A percentile compares a stretch with the other conserved stretches of the same genome.
Conservation (phyloP, 2,113 vertebrate genomes). For the Otocyon megalotis region DNA sequence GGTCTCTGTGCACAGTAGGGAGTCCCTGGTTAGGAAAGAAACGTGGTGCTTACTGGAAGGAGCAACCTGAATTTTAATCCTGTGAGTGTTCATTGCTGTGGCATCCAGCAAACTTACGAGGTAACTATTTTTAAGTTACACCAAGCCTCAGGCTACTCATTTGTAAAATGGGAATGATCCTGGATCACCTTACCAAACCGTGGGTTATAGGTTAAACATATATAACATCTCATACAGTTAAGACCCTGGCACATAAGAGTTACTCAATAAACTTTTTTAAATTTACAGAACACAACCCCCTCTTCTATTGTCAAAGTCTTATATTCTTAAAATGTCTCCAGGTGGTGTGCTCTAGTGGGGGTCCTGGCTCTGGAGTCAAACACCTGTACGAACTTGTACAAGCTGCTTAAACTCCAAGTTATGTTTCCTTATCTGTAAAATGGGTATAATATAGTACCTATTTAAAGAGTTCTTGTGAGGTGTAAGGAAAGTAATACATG, state of each 20-base stretch:
- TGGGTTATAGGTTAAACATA: neutral
- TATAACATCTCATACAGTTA: neutral
- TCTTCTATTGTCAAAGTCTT: neutral
- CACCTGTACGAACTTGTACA: neutral
- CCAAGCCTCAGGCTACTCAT: neutral
- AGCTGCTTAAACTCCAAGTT: conserved; percentile 16
- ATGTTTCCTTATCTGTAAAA: neutral
- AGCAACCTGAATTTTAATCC: neutral
- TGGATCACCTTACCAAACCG: neutral
- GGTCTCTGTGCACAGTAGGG: neutral
- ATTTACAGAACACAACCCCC: neutral
- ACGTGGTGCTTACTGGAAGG: neutral
- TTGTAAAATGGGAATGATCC: neutral
- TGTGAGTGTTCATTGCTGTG: neutral
- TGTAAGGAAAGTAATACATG: conserved; percentile 7
- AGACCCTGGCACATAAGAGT: neutral
- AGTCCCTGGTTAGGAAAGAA: neutral
- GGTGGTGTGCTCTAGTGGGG: neutral
- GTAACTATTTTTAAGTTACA: neutral
- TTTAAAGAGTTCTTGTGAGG: neutral
- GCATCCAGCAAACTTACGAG: neutral
- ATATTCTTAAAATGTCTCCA: conserved; percentile 4
- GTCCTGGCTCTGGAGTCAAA: neutral
- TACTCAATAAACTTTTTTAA: conserved; percentile 8
- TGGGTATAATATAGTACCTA: neutral